Base-by-base conservation (phyloP, 2,888 invertebrate species). In the Euplagia quadripunctaria region DNA sequence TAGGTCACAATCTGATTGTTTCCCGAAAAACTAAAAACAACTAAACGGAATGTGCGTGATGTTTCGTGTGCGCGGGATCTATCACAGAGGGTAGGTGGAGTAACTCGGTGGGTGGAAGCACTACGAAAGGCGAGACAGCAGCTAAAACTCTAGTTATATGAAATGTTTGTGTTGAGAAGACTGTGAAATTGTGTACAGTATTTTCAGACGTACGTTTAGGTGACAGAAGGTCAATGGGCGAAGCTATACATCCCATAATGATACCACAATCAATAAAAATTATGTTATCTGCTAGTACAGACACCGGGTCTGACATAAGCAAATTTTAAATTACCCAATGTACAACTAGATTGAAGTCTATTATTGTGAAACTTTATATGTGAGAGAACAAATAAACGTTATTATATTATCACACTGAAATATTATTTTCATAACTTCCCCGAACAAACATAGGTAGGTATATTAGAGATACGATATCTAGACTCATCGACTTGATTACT, bases 71-170 rank as follows among this genome's bases (percentile, higher is more conserved):
- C 66, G 42, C 42, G 52, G 73, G 69, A 82, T 73, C 80, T 78
- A 82, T 51, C 77, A 73, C 83, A 82, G 42, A 73, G 85, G 81
- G 84, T 85, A 81, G 79, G 78, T 79, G 84, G 84, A 81, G 79
- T 79, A 74, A 73, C 72, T 71, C 74, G 79, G 88, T 84, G 90
- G 91, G 90, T 85, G 90, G 91, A 91, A 91, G 89, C 90, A 83
- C 86, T 89, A 89, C 81, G 79, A 82, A 67, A 72, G 79, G 80
- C 68, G 61, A 76, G 75, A 76, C 68, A 52, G 68, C 75, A 41
- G 63, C 51, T 79, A 64, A 71, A 75, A 78, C 74, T 69, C 76
- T 58, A 74, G 52, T 64, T 79, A 78, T 77, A 76, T 75, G 71
- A 72, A 78, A 69, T 75, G 78, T 74, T 79, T 71, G 65, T 65